Conservation (phyloP, 2,888 invertebrate species). For the Adineta ricciae region DNA sequence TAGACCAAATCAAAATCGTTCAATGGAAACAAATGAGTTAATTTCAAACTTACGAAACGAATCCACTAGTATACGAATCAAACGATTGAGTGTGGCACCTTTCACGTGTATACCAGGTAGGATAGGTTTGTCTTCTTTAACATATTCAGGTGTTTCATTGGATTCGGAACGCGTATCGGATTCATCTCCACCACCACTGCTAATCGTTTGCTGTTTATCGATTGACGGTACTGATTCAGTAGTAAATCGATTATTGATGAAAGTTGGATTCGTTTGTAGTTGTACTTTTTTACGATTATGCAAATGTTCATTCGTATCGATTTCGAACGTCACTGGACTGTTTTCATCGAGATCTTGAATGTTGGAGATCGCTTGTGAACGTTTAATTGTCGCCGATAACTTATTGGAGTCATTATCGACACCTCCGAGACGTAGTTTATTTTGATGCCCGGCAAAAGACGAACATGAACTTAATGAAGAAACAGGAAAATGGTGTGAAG, state of each 20-base stretch:
- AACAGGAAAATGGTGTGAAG: not conserved
- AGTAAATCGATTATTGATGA: not conserved
- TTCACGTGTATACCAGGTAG: slow-evolving; percentile 24
- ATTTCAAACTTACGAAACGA: slow-evolving; percentile 29
- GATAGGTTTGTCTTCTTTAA: slow-evolving; percentile 26
- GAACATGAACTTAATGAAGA: not conserved
- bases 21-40: too few species aligned
- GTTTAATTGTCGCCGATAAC: slow-evolving; percentile 17
- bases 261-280: not conserved
- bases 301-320: not conserved
- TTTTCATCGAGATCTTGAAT: slow-evolving; percentile 29
- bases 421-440: not conserved
- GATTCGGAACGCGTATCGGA: not conserved
- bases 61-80: slow-evolving; percentile 30
- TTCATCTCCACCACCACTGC: slow-evolving; percentile 4
- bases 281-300: not conserved
- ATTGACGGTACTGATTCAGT: not conserved
- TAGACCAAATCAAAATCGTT: not conserved
- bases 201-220: not conserved
- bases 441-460: not conserved
- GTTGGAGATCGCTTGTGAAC: slow-evolving; percentile 28
- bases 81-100: slow-evolving; percentile 26
- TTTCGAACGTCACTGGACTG: slow-evolving; percentile 27
- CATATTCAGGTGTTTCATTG: slow-evolving; percentile 6
- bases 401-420: not conserved